Evolutionary conservation across 2,888 invertebrate genomes (phyloP), one percentile per base, ranked within the genome.

Genomic region (Caenorhabditis sulstoni): DNA sequence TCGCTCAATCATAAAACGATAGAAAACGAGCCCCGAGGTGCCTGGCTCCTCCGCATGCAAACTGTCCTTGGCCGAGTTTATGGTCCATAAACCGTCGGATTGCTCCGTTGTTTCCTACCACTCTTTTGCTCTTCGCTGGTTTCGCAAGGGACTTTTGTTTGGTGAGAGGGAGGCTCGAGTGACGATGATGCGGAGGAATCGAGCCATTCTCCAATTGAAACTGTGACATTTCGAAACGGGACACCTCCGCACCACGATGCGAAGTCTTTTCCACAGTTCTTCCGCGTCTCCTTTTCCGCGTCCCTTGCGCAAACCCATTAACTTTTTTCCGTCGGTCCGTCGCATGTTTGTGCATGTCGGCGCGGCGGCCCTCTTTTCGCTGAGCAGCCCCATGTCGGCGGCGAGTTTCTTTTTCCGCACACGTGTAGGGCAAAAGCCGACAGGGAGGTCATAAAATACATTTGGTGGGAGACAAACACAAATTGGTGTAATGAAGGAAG

Each of bases 1-100:
- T 20, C 45, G 23, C 44, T 45, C 59, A 59, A 29, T 47, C 35
- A 57, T 57, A 57, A 57, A 57, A 37, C 55, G 45, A 59, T 59
- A 29, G 44, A 58, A 59, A 35, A 37, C 5, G 47, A 18, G 7
- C 18, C 47, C 16, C 16, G 47, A 11, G 11, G 16, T 23, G 23
- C 14, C 29, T 52, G 23, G 29, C 20, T 14, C 29, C 23, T 9
- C 41, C 39, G 39, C 20, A 58, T 8, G 14, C n/a, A 20, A 8
- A 16, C 49, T 11, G 49, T 49, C 18, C 35, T 55, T 35, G n/a
- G 37, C n/a, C 35, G 35, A 55, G 35, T 55, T 55, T 55, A 55
- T 55, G 39, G n/a, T 16, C 18, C 37, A 55, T 55, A 37, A 55
- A 55, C 41, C 11, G 41, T 11, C 41, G 41, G 29, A 29, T 29